phyloP scores from a whole-genome alignment of 2,888 invertebrate species.

The Eilema sororculum region DNA sequence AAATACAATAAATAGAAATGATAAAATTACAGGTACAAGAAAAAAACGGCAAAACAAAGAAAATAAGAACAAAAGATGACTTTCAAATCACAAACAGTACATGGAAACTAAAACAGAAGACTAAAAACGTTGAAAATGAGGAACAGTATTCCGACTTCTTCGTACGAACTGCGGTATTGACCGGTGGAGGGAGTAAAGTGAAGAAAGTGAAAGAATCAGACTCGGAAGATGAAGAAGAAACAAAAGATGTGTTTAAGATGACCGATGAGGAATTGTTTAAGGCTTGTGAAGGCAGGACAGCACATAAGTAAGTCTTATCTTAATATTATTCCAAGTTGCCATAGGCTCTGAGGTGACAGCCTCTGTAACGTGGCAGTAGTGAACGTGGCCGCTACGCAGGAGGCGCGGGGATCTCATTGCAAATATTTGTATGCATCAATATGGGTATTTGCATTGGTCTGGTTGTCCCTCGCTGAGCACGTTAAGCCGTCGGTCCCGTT shows the following conservation, averaged over 20 bases:
- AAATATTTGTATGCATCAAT: no score
- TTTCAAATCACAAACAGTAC: slow-evolving; percentile 75
- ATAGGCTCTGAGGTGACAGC: no score
- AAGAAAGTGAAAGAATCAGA: slow-evolving; percentile 65
- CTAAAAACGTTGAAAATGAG: slow-evolving; percentile 48
- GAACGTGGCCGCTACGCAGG: no score
- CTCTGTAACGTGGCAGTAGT: no score
- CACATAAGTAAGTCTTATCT: slow-evolving; percentile 89
- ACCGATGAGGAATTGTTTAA: slow-evolving; percentile 93
- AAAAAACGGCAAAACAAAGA: slow-evolving; percentile 77
- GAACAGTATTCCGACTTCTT: slow-evolving; percentile 75
- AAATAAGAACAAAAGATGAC: slow-evolving; percentile 71
- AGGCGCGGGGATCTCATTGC: no score
- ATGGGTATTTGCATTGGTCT: no score
- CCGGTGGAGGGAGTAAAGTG: slow-evolving; percentile 65
- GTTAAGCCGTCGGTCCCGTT: no score
- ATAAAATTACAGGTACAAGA: slow-evolving; percentile 67
- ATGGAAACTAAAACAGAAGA: slow-evolving; percentile 72
- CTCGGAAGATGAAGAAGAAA: slow-evolving; percentile 61
- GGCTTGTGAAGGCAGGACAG: slow-evolving; percentile 93
- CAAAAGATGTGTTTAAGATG: slow-evolving; percentile 73
- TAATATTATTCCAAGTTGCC: no score
- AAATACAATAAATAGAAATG: no score
- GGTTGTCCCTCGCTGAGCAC: no score
- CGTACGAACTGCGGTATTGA: slow-evolving; percentile 72